phyloP scores from a whole-genome alignment of 2,888 invertebrate species.

The Megaustenia siamemsis region DNA sequence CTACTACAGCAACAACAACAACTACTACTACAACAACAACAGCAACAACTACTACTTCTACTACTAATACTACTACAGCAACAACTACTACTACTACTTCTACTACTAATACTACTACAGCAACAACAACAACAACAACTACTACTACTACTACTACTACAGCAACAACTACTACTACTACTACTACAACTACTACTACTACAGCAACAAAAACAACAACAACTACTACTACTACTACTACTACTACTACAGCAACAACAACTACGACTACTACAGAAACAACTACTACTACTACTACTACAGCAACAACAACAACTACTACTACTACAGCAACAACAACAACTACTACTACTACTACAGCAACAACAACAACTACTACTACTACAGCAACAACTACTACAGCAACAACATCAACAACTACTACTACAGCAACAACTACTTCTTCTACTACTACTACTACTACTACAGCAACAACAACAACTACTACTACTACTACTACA shows the following conservation, averaged over 20 bases:
- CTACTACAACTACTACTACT: too few species aligned
- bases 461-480: slow-evolving; percentile 10
- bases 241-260: not conserved
- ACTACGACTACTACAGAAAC: slow-evolving; percentile 27
- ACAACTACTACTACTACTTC: too few species aligned
- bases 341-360: slow-evolving; percentile 6
- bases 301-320: slow-evolving; percentile 9
- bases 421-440: slow-evolving; percentile 15
- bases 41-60: not conserved
- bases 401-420: not conserved
- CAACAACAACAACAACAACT: slow-evolving; percentile 22
- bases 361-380: slow-evolving; percentile 18
- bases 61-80: not conserved
- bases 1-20: too few species aligned
- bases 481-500: not conserved
- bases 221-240: not conserved
- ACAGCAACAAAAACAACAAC: too few species aligned
- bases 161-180: too few species aligned
- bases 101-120: too few species aligned
- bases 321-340: slow-evolving; percentile 3
- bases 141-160: slow-evolving; percentile 33
- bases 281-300: slow-evolving; percentile 4
- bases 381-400: slow-evolving; percentile 4
- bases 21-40: too few species aligned
- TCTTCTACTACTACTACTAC: slow-evolving; percentile 10